Conservation (phyloP, 2,113 vertebrate species). For the Cettia cetti region DNA sequence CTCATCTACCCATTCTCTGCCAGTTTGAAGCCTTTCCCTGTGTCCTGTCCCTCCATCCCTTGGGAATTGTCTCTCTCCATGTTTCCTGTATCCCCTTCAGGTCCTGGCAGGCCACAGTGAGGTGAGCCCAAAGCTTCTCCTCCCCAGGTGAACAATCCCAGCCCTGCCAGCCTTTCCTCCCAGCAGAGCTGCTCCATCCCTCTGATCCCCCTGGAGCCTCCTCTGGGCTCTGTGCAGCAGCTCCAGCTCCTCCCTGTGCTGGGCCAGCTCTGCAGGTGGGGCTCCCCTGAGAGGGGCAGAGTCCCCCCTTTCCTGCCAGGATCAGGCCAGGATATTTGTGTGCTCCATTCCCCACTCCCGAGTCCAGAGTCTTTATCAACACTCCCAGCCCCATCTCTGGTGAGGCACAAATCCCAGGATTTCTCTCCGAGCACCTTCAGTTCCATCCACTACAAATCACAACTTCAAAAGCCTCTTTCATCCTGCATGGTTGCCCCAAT, state of each 20-base stretch:
- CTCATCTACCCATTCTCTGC: too few relatives aligned
- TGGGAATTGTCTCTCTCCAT: too few relatives aligned
- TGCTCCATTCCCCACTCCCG: neutral
- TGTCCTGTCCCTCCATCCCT: too few relatives aligned
- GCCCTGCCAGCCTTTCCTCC: neutral
- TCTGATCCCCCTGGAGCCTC: neutral
- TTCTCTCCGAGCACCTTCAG: neutral
- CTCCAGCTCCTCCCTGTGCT: neutral
- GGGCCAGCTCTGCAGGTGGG: neutral
- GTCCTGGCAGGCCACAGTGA: rapidly evolving
- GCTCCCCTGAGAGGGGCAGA: neutral
- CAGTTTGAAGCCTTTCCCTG: too few relatives aligned
- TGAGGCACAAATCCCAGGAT: neutral
- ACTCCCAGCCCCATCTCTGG: rapidly evolving
- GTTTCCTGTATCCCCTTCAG: too few relatives aligned
- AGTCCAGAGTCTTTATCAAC: rapidly evolving
- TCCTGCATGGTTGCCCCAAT: neutral
- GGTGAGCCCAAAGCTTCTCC: neutral
- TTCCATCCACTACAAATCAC: neutral
- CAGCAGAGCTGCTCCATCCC: neutral
- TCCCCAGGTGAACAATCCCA: neutral
- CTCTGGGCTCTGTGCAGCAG: neutral
- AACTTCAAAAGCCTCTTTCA: conserved; percentile 9
- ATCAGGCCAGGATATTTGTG: neutral
- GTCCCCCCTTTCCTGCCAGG: neutral